Evolutionary conservation across 2,113 vertebrate species (phyloP).

Genomic region (Electrona antarctica): DNA sequence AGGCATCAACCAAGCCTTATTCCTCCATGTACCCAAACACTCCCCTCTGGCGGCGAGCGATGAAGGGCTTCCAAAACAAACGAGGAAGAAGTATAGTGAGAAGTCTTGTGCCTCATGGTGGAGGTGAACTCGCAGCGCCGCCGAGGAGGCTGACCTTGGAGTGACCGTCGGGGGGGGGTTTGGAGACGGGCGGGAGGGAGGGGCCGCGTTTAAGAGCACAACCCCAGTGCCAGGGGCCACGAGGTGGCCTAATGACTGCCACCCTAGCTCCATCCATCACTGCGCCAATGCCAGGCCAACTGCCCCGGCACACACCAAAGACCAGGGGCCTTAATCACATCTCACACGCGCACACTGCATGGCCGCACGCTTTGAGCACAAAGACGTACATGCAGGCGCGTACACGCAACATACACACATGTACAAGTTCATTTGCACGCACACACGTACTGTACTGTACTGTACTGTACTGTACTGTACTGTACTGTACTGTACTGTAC

Average conservation of each 20-base stretch:
- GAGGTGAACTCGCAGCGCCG: conserved; percentile 68
- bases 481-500: too few species aligned
- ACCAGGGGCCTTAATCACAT: conserved; percentile 68
- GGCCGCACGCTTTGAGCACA: not conserved
- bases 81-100: conserved; percentile 32
- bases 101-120: conserved; percentile 69
- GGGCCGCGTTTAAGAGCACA: conserved; percentile 78
- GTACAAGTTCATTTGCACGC: too few species aligned
- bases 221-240: conserved; percentile 78
- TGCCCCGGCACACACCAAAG: conserved; percentile 55
- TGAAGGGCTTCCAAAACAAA: conserved; percentile 69
- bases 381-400: too few species aligned
- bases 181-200: conserved; percentile 56
- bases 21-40: conserved; percentile 66
- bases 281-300: conserved; percentile 69
- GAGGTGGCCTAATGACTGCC: conserved; percentile 81
- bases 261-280: conserved; percentile 77
- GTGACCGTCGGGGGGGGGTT: conserved; percentile 72
- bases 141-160: conserved; percentile 81
- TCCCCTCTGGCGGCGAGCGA: conserved; percentile 66
- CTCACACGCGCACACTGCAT: conserved; percentile 25
- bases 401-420: too few species aligned
- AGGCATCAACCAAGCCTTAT: conserved; percentile 49
- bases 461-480: too few species aligned
- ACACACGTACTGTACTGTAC: too few species aligned